Evolutionary conservation across 2,113 vertebrate species (phyloP), one percentile per base, ranked within the genome.

Genomic region (Eonycteris spelaea): DNA sequence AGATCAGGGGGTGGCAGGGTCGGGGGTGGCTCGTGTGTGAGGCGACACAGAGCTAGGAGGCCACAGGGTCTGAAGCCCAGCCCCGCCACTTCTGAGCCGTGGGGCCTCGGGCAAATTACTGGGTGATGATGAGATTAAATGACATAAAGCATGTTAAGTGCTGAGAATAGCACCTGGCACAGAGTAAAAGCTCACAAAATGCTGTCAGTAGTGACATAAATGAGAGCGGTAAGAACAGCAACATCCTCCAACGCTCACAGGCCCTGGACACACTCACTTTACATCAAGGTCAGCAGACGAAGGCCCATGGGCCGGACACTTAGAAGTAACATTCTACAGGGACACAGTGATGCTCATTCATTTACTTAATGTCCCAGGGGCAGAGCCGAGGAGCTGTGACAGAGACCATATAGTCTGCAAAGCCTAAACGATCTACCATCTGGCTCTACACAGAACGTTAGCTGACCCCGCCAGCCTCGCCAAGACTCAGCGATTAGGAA

Each of bases 1-100:
- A 30, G 12, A 14, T 35, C 28, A 2, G 30, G 3, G 22, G 67
- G 28, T 1, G 15, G 7, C 7, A 0, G 40, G n/a, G 16, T 5
- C 6, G 3, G 35, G 53, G 22, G 24, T 0, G 8, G 2, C n/a
- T 35, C 19, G 1, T 0, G 2, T 18, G 35, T 21, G 53, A 71
- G 65, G 45, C 24, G 6, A 51, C 57, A 21, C 8, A 6, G 2
- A 80, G 59, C 59, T 71, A 10, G 15, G 45, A 30, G 26, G 19
- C 33, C 8, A 26, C 19, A 55, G 2, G 19, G 48, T 7, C 7
- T 33, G 24, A 33, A 70, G 33, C 18, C 68, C 57, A 59, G 48
- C n/a, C 51, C 67, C 53, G 93, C 45, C 86, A 22, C 7, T 59
- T 48, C 28, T 22, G 1, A 35, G 59, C 75, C 13, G 4, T 0